These are phyloP conservation scores for Paramacrobiotus metropolitanus DNA, from an alignment of 1,140 invertebrate species.

Conservation along the genomic window DNA sequence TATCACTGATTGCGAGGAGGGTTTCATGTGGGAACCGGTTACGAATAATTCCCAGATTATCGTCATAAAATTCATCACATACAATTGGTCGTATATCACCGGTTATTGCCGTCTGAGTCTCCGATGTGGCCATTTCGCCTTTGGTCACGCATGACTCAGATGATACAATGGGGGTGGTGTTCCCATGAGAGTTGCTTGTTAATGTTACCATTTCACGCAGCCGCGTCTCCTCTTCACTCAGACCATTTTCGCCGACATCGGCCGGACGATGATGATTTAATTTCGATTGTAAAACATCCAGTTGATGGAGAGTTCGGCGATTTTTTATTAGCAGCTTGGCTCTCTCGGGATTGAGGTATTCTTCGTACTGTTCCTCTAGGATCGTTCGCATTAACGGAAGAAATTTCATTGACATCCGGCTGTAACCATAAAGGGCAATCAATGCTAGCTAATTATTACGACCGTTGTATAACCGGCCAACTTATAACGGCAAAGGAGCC, in stretches of 20 bases:
- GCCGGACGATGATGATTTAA: neutral
- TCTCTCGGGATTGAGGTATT: neutral
- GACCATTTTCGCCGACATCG: neutral
- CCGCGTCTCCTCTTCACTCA: neutral
- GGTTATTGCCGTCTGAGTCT: neutral
- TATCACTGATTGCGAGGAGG: too few relatives aligned
- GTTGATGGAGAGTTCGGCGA: conserved; percentile 2
- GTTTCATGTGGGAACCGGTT: too few relatives aligned
- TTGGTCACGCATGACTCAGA: neutral
- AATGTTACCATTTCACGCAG: neutral
- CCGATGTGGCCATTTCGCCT: neutral
- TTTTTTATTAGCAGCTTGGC: neutral
- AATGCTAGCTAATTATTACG: neutral
- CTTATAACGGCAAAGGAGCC: neutral
- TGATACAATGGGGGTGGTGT: neutral
- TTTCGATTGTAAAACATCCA: neutral
- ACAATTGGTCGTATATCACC: neutral
- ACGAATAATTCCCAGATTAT: neutral
- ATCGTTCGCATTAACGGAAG: neutral
- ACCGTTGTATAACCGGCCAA: neutral
- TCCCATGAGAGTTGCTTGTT: neutral
- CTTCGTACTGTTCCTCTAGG: conserved; percentile 1
- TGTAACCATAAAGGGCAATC: neutral
- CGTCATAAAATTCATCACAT: neutral
- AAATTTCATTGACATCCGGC: neutral